Base-by-base conservation (phyloP, 2,113 vertebrate species). In the Antigone vipio region DNA sequence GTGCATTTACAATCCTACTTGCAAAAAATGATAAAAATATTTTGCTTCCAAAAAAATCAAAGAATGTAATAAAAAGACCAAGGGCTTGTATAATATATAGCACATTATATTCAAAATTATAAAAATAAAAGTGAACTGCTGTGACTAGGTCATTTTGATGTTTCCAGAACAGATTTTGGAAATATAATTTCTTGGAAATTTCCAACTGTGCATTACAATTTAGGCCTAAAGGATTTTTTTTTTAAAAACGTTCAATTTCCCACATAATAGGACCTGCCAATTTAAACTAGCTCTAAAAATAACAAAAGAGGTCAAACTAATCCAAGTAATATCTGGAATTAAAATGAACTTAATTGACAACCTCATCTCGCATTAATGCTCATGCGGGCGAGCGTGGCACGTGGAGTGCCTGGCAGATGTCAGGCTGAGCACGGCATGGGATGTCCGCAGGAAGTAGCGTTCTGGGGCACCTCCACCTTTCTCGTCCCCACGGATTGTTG, bases 211-310 rank as follows among this genome's bases (percentile, higher is more conserved):
- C 1, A 2, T 91, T 95, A 91, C 94, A 93, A 91, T 94, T 87
- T 84, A 81, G 62, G 27, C 55, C 52, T 60, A 52, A 82, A 87
- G 73, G 49, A 64, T 47, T 56, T 86, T 67, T 40, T 91, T 94
- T 82, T 50, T 26, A 13, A 3, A 52, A 93, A 63, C 30, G 12
- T 91, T 93, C 56, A 49, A 75, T 92, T 96, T 96, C 88, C 86
- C 80, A 58, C 60, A 58, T 42, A 89, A 34, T 56, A 60, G 56
- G 47, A 91, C 35, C 53, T 82, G 85, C 94, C 92, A 95, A 75
- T 45, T 94, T 85, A 78, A 93, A 89, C 85, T 27, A 56, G 68
- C 56, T 92, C 79, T 94, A 87, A 94, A 94, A 94, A 93, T 95
- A 92, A 64, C 35, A 60, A 59, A 90, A 68, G 56, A 81, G 66